Conservation (phyloP, 2,888 invertebrate species). For the Polia nebulosa region DNA sequence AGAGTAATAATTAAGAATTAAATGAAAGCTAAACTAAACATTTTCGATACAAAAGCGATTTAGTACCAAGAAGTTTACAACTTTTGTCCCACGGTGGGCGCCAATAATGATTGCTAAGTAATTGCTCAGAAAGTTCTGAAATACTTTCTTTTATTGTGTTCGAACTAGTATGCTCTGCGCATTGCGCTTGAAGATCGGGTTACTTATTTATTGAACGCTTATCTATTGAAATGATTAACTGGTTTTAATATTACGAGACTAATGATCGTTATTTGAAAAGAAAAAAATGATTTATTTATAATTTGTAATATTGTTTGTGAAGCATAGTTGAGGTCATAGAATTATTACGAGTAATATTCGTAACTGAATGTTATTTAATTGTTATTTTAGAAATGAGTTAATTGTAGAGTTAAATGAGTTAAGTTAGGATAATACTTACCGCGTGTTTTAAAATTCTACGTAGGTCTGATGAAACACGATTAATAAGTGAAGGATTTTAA, state of each 20-base stretch:
- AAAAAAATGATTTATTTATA: background rate
- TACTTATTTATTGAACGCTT: slow-evolving; percentile 3
- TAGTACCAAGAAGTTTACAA: background rate
- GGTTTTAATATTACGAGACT: background rate
- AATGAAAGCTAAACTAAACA: background rate
- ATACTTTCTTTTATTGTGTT: slow-evolving; percentile 36
- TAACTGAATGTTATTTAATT: too few relatives aligned
- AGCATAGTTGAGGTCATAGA: background rate
- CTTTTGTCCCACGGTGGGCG: slow-evolving; percentile 42
- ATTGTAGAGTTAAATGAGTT: too few relatives aligned
- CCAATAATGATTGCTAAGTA: slow-evolving; percentile 42
- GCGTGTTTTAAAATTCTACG: too few relatives aligned
- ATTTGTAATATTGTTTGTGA: background rate
- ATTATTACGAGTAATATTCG: too few relatives aligned
- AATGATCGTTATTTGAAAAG: background rate
- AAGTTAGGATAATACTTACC: too few relatives aligned
- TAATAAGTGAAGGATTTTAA: too few relatives aligned
- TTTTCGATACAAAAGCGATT: slow-evolving; percentile 9
- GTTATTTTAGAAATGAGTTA: too few relatives aligned
- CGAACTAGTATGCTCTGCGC: slow-evolving; percentile 3
- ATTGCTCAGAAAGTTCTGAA: slow-evolving; percentile 28
- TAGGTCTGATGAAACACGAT: too few relatives aligned
- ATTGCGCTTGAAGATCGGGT: slow-evolving; percentile 23
- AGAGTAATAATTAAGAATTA: too few relatives aligned
- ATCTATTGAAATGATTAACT: slow-evolving; percentile 6